Evolutionary conservation across 2,888 invertebrate species (phyloP), one percentile per base, ranked within the genome.

Genomic region (Dynastes maya): DNA sequence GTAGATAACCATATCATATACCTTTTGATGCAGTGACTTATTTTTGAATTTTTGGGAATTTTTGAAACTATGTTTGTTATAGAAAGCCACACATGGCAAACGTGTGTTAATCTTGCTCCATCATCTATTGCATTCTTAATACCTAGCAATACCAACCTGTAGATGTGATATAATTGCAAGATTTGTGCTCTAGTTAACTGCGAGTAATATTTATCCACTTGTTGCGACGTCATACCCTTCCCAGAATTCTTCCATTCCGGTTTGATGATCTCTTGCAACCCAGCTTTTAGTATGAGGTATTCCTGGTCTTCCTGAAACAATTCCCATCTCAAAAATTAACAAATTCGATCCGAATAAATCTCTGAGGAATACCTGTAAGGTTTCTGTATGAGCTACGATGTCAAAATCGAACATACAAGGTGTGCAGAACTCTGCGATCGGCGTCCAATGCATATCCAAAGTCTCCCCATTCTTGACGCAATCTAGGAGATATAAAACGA

Each of bases 371-470:
- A 94, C 94, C 84, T 95, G 94, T 71, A 96, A 89, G 13, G 95
- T 95, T 88, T 96, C 96, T 84, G 95, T 96, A 89, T 96, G 96
- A 78, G 95, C 91, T 83, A 96, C 94, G 74, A 95, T 91, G 86
- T 95, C 94, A 85, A 96, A 95, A 85, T 94, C 92, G 83, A 95
- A 94, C 89, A 95, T 93, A 88, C 96, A 96, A 0, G 96, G 96
- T 49, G 96, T 96, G 87, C 96, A 96, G 87, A 96, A 96, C 85
- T 92, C 92, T 0, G 94, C 93, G 83, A 95, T 93, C 0, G 96
- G 95, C n/a, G 95, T 94, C 94, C 96, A 96, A 87, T 96, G 96
- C 95, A 96, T 96, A 87, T 96, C 96, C 82, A 95, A 89, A 2
- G 91, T 89, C 70, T 92, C 90, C 49, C 92, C 92, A 79, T 90